Conservation (phyloP, 2,888 invertebrate species). For the Caenorhabditis uteleia region DNA sequence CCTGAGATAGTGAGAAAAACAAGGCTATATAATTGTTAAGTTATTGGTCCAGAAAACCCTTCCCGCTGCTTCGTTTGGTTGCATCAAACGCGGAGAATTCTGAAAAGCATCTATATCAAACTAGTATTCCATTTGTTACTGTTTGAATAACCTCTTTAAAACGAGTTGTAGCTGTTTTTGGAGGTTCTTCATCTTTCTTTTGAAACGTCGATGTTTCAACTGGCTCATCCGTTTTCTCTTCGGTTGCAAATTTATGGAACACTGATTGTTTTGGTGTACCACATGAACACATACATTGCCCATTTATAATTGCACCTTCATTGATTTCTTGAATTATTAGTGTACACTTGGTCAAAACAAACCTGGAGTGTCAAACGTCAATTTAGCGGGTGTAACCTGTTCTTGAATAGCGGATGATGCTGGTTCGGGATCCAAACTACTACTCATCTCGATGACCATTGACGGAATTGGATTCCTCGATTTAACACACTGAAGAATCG, state of each 20-base stretch:
- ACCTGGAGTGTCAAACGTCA: conserved; percentile 42
- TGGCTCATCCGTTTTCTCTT: conserved; percentile 2
- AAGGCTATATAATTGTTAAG: conserved; percentile 27
- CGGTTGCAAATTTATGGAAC: background rate
- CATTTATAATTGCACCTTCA: conserved; percentile 58
- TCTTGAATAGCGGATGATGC: conserved; percentile 15
- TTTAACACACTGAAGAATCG: conserved; percentile 53
- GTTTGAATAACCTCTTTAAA: conserved; percentile 30
- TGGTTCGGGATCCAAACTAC: conserved; percentile 30
- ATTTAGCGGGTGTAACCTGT: conserved; percentile 23
- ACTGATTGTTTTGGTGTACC: conserved; percentile 7
- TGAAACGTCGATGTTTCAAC: background rate
- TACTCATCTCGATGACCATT: conserved; percentile 41
- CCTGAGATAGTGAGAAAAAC: background rate
- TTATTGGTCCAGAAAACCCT: conserved; percentile 43
- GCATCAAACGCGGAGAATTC: conserved; percentile 52
- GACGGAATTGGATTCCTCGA: conserved; percentile 20
- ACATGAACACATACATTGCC: conserved; percentile 65
- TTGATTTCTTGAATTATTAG: background rate
- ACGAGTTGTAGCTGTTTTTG: conserved; percentile 11
- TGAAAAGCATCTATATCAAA: conserved; percentile 35
- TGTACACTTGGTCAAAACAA: too few species aligned
- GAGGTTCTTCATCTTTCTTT: conserved; percentile 28
- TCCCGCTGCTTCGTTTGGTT: conserved; percentile 40
- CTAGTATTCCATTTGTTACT: background rate